Evolutionary conservation across 2,797 vertebrate species (phyloP), one percentile per base, ranked within the genome.

Genomic region (Pempheris klunzingeri): DNA sequence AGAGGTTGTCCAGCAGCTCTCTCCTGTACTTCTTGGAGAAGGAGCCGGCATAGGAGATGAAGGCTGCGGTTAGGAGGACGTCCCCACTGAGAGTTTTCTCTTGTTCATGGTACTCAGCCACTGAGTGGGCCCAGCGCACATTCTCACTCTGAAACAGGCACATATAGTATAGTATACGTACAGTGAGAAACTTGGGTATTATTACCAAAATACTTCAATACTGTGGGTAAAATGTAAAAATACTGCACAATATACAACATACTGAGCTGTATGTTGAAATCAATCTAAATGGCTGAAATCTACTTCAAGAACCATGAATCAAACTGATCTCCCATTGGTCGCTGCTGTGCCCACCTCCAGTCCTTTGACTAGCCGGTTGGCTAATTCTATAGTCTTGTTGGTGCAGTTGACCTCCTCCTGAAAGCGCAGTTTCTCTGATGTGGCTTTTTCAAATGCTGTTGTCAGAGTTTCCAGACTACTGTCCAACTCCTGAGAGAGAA

Each of bases 301-400:
- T 20, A 24, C 9, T 49, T 26, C 38, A 13, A 73, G n/a, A 30
- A 46, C 47, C 6, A 36, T 14, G 8, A 39, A 22, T 30, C 5
- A 38, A 59, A 69, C 26, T 28, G 10, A 55, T 71, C 92, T 94
- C 92, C 93, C 20, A 93, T 89, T 93, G 94, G 92, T 71, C 79
- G 81, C 91, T 93, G 92, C 90, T 85, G 88, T 85, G 87, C 96
- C 24, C 66, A 93, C 93, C 91, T 93, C 92, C 87, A 97, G 94
- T 89, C 98, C 98, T 95, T 97, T 97, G 85, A 96, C 97, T 93
- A 98, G 97, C 90, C 98, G 97, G 94, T 97, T 97, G 94, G 98
- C 98, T 85, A 97, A 95, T 90, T 97, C 96, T 93, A 97, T 98
- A 88, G 97, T 97, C 93, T 96, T 97, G 95, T 97, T 98, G 92